Evolutionary conservation across 2,888 invertebrate genomes (phyloP), one percentile per base, ranked within the genome.

Genomic region (Steinernema scapterisci): DNA sequence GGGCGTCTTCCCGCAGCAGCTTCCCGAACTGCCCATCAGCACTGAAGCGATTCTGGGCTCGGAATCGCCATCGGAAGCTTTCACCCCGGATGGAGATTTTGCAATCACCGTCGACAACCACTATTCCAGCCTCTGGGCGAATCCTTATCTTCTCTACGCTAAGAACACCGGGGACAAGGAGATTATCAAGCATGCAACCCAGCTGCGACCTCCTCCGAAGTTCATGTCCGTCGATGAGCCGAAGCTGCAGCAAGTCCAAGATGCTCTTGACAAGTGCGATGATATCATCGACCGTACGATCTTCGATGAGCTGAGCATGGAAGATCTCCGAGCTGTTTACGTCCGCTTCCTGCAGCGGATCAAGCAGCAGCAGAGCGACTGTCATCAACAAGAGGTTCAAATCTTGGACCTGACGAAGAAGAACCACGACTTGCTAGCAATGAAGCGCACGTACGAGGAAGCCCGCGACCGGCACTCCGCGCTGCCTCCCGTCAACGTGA

Each of bases 31-130:
- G 6, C 75, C 74, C 11, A 77, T 85, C 44, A 78, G 78, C 7
- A 78, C 80, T n/a, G 86, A 86, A 54, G 78, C 80, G 3, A 81
- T 83, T 54, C 77, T 87, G 38, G 86, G 85, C 16, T 78, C 83
- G 0, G 86, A 87, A 71, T 86, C 87, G 0, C 84, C 87, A 19
- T 78, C 82, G 31, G 87, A 87, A 73, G 84, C 83, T 73, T 80
- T 83, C 76, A 78, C 85, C 38, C 79, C 82, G 27, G 78, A 81
- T n/a, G 79, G 80, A 38, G 72, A 75, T 2, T 87, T 84, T 52
- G 84, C 84, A 72, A 78, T 84, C 27, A 73, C 85, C 13, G 78
- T 80, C 44, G 72, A 77, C 3, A 72, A 70, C 38, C 84, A 87
- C 76, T 86, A 83, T 73, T 75, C 74, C 6, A 78, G 80, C 5